These are phyloP conservation scores for Ranitomeya imitator DNA, from an alignment of 2,113 vertebrate species.

Conservation along the genomic window DNA sequence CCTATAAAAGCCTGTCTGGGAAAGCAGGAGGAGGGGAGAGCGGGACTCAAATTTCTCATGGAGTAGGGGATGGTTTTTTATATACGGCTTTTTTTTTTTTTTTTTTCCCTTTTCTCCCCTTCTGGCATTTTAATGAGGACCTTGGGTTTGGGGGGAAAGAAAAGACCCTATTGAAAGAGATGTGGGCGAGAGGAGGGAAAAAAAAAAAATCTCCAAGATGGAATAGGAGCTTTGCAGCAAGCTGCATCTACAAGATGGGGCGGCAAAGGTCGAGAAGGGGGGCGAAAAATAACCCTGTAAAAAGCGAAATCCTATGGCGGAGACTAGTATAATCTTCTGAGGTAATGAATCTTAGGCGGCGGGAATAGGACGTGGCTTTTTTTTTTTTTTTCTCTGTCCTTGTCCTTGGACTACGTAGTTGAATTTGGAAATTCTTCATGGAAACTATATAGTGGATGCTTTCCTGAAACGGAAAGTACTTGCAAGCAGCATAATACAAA, in stretches of 20 bases:
- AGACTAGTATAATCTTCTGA: constrained; percentile 10
- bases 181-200: constrained; percentile 40
- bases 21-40: constrained; percentile 52
- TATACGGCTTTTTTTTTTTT: constrained; percentile 47
- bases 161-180: constrained; percentile 52
- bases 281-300: neutral
- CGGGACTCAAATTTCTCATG: constrained; percentile 53
- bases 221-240: constrained; percentile 26
- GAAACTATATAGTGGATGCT: no score
- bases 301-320: neutral
- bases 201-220: constrained; percentile 36
- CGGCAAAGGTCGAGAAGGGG: constrained; percentile 25
- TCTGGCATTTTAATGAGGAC: constrained; percentile 58
- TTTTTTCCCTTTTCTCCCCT: constrained; percentile 19
- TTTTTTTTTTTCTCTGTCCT: neutral
- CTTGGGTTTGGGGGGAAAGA: constrained; percentile 54
- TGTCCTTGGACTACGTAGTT: neutral
- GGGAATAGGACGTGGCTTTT: neutral
- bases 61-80: constrained; percentile 50
- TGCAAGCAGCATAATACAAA: no score
- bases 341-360: neutral
- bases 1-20: constrained; percentile 57
- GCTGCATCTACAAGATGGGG: constrained; percentile 21
- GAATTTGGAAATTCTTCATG: neutral
- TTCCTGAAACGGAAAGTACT: no score